A percentile compares a stretch with the other conserved stretches of the same genome.
phyloP scores from a whole-genome alignment of 2,113 vertebrate genomes.

The Syngnathoides biaculeatus region DNA sequence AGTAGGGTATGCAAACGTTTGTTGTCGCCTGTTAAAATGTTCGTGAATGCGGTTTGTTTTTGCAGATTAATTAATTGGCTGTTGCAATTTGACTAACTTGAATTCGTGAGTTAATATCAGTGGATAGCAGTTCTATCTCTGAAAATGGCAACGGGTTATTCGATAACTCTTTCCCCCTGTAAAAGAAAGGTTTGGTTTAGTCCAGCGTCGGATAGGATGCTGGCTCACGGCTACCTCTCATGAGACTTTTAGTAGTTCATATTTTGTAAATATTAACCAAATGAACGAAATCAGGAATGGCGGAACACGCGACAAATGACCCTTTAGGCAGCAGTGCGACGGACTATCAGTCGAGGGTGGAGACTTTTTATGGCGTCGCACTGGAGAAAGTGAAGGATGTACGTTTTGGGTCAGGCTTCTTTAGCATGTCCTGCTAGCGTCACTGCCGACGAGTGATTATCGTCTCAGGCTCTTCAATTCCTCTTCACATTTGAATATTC shows the following conservation, averaged over 20 bases:
- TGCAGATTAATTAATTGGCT: background rate
- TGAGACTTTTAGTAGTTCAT: conserved; percentile 13
- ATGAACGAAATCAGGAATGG: conserved; percentile 52
- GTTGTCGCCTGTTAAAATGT: background rate
- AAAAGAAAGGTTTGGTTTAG: conserved; percentile 18
- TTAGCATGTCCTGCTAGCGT: conserved; percentile 57
- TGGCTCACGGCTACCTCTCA: conserved; percentile 18
- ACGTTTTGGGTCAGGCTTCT: conserved; percentile 60
- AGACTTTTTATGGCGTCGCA: conserved; percentile 69
- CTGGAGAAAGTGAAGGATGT: conserved; percentile 77
- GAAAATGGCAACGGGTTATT: background rate
- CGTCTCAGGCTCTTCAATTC: background rate
- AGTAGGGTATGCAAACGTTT: conserved; percentile 7
- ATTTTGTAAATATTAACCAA: background rate
- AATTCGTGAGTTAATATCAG: background rate
- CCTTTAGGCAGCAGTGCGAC: conserved; percentile 41
- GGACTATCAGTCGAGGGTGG: conserved; percentile 59
- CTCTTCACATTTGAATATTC: background rate
- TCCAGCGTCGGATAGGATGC: conserved; percentile 46
- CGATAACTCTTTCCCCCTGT: background rate
- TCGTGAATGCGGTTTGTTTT: too few species aligned
- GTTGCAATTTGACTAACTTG: background rate
- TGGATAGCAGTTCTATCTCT: background rate
- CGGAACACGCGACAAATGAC: conserved; percentile 54
- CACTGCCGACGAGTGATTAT: conserved; percentile 19